Evolutionary conservation across 2,113 vertebrate genomes (phyloP).

Genomic region (Prunella fulvescens): DNA sequence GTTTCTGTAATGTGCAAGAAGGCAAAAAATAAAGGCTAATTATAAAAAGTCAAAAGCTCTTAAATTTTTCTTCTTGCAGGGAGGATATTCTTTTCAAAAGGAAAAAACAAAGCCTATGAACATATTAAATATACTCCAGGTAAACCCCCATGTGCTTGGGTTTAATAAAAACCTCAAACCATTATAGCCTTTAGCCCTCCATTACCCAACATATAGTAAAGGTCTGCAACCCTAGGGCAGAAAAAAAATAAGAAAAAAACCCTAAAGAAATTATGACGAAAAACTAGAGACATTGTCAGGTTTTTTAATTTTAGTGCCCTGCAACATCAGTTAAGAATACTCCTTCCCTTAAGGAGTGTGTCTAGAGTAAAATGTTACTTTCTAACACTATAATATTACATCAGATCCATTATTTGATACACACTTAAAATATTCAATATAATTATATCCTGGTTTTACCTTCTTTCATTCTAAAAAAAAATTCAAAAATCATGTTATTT

Average conservation of each 20-base stretch:
- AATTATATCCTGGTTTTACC: not conserved
- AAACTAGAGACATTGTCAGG: not conserved
- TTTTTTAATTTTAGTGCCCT: not conserved
- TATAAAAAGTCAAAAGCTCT: not conserved
- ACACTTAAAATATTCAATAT: not conserved
- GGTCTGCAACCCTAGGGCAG: not conserved
- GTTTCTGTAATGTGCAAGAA: not conserved
- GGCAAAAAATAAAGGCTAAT: not conserved
- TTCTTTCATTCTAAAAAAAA: not conserved
- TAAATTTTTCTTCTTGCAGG: not conserved
- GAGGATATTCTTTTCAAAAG: not conserved
- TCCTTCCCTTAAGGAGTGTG: not conserved
- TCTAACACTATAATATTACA: not conserved
- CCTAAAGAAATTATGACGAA: not conserved
- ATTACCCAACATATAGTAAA: not conserved
- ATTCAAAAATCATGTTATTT: rapidly evolving
- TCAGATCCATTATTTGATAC: not conserved
- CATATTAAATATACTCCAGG: not conserved
- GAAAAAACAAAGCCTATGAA: not conserved
- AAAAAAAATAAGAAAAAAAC: not conserved
- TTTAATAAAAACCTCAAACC: not conserved
- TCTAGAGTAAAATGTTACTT: not conserved
- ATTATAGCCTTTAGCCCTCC: not conserved
- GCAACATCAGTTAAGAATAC: not conserved
- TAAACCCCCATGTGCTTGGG: not conserved